These are phyloP conservation scores for Catagonus wagneri DNA, from an alignment of 2,113 vertebrate genomes.

Conservation along the genomic window DNA sequence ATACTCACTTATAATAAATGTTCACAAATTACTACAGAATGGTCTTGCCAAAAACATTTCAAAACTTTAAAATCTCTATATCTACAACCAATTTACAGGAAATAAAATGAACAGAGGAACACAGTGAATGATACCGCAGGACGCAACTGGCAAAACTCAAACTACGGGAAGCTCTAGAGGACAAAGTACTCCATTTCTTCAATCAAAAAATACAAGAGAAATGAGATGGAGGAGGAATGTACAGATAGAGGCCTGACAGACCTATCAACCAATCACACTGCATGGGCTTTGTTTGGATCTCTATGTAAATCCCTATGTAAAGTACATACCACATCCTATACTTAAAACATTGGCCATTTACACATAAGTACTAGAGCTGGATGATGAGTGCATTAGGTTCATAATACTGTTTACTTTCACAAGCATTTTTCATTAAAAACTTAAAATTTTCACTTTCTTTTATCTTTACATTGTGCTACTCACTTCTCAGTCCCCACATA, in stretches of 20 bases:
- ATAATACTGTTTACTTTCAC: neutral
- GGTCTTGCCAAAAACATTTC: constrained; percentile 16
- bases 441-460: constrained; percentile 1
- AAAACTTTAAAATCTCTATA: constrained; percentile 13
- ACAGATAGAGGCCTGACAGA: neutral
- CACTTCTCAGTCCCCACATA: neutral
- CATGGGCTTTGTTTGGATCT: neutral
- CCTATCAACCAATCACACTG: neutral
- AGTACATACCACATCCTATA: neutral
- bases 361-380: neutral
- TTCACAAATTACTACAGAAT: constrained; percentile 8
- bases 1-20: constrained; percentile 25
- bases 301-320: constrained; percentile 14
- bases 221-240: neutral
- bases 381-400: neutral
- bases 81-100: constrained; percentile 9
- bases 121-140: neutral
- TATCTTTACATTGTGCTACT: neutral
- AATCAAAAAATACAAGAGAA: neutral
- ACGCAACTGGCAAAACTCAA: neutral
- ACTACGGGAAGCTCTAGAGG: neutral
- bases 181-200: neutral
- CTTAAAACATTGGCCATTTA: neutral
- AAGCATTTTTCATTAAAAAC: constrained; percentile 14
- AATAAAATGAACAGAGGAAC: neutral